Evolutionary conservation across 2,797 vertebrate species (phyloP), one percentile per base, ranked within the genome.

Genomic region (Falco naumanni): DNA sequence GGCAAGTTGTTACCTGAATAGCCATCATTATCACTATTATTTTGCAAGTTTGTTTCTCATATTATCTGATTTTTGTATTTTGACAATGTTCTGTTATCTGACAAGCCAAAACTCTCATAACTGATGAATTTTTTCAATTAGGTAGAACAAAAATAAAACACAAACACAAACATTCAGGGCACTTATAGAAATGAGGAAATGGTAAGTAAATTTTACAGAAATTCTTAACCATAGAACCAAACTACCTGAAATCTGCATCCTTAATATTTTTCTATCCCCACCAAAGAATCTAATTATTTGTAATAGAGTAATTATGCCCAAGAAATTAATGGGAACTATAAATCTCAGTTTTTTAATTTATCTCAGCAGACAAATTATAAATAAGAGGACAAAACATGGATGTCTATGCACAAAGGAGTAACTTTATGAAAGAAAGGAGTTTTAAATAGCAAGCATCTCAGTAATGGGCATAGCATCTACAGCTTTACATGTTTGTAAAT

Each of bases 401-500:
- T 65, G 29, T 34, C 28, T 76, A 19, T 39, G 13, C 85, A 94
- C 47, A 88, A 91, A 95, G 24, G 43, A 20, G 0, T 72, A 90
- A 81, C 34, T 72, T 86, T 4, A 13, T 48, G 34, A 82, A 93
- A 96, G 65, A 33, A 88, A 92, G 51, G 59, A 84, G 71, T 93
- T 95, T 87, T 81, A 86, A 93, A 84, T 13, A 76, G 54, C 51
- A 81, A 88, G 59, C 16, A 79, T 56, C 85, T 93, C 80, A 75
- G 88, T 84, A 93, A 68, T 50, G 70, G 48, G 34, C 28, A 72
- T 16, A 86, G 47, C 47, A 86, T 76, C 72, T 81, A 82, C 31
- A 45, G 66, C 13, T 91, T 87, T 94, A 63, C 66, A 84, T 66
- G 56, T 96, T 45, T 82, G 54, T 79, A 88, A 85, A 95, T 84